Evolutionary conservation across 2,888 invertebrate species (phyloP), one percentile per base, ranked within the genome.

Genomic region (Odontomyia ornata): DNA sequence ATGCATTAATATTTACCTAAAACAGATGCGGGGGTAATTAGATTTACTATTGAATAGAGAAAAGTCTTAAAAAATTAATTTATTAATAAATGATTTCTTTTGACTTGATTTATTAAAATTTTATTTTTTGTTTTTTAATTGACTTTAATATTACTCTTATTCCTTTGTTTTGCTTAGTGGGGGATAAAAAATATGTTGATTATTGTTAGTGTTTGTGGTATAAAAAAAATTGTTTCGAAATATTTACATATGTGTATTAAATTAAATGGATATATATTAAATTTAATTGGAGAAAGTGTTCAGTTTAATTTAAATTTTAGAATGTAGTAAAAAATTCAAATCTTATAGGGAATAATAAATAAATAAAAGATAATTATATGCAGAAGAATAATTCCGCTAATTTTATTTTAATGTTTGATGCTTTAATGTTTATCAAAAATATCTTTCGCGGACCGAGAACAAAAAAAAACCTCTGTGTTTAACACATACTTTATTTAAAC

Each of bases 121-220:
- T 36, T 36, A 36, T 52, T 18, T 52, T 43, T 43, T 43, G 43
- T 7, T 43, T 9, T 43, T 43, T 43, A 13, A 43, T 43, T n/a
- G 52, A 52, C 18, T 15, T 13, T 52, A 52, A 36, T 9, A 36
- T 36, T 36, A 36, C n/a, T 36, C 3, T 36, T 36, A 36, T 36
- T 36, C 36, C n/a, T 36, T 36, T 36, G 36, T 52, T 52, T 52
- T 52, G 52, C 13, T 52, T 52, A 9, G 52, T 52, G 52, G 52
- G 52, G 52, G 52, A 52, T n/a, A 52, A 52, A 13, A 43, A n/a
- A 52, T 52, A 52, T 52, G 52, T 52, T 52, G 52, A 52, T 52
- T 52, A 52, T 52, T 52, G 13, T 52, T 52, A 52, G 52, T 52
- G 18, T 9, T 9, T 52, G 18, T 52, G 52, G 52, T 52, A 52